A percentile compares a stretch with the other conserved stretches of the same genome.
Evolutionary conservation across 2,113 vertebrate species (phyloP).

Genomic region (Setophaga kirtlandii): DNA sequence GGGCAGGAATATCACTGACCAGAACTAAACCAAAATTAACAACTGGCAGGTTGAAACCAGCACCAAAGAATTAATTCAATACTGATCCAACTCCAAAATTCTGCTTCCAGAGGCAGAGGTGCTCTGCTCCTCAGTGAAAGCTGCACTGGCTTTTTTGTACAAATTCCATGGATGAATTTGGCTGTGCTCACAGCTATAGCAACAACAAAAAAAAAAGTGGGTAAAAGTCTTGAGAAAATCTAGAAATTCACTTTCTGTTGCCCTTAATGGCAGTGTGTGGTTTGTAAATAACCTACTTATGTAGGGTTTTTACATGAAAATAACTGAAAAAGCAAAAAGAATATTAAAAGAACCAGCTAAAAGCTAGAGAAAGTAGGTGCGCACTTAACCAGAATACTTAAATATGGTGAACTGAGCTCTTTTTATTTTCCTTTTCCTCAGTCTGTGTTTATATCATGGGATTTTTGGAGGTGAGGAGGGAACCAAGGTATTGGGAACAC

Average conservation of each 20-base stretch:
- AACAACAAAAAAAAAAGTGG: not conserved
- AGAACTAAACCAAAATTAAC: not conserved
- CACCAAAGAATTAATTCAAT: not conserved
- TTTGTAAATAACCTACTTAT: not conserved
- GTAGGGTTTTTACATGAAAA: not conserved
- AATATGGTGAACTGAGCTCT: not conserved
- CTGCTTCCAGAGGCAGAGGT: not conserved
- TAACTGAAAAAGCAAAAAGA: not conserved
- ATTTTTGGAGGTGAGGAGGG: not conserved
- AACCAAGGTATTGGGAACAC: not conserved
- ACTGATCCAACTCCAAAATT: not conserved
- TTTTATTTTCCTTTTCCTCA: not conserved
- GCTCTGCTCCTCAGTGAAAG: not conserved
- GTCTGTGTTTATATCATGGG: not conserved
- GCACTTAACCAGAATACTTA: not conserved
- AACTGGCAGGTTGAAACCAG: fast-evolving
- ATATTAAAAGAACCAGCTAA: not conserved
- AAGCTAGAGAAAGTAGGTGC: not conserved
- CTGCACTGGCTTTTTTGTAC: no score
- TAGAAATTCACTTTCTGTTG: not conserved
- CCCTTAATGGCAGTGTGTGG: not conserved
- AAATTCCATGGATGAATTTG: not conserved
- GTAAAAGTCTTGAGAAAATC: not conserved
- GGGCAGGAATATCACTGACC: not conserved
- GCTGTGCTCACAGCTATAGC: not conserved